phyloP scores from a whole-genome alignment of 2,113 vertebrate genomes.

The Aegithalos caudatus region DNA sequence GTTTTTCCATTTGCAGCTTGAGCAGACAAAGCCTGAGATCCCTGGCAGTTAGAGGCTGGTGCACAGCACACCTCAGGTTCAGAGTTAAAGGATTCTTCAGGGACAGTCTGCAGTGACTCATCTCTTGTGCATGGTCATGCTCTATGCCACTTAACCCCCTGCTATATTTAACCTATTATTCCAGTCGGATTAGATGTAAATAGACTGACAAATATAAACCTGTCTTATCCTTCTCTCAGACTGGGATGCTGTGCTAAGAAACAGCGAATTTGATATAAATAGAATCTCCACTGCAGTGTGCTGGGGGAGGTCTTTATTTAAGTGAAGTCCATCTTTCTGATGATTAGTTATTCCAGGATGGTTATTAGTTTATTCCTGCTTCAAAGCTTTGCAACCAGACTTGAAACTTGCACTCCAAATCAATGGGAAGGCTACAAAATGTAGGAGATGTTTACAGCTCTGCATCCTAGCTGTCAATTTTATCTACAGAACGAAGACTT shows the following conservation, averaged over 20 bases:
- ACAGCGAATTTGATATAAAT: conserved; percentile 1
- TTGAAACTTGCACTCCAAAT: neutral
- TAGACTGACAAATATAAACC: conserved; percentile 48
- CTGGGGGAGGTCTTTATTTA: neutral
- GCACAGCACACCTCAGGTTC: neutral
- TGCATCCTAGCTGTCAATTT: neutral
- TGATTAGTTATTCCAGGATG: neutral
- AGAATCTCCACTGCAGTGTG: neutral
- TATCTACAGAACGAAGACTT: neutral
- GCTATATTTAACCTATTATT: conserved; percentile 55
- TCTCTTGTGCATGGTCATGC: conserved; percentile 36
- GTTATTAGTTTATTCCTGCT: neutral
- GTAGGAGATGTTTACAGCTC: neutral
- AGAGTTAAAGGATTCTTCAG: neutral
- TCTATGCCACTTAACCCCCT: conserved; percentile 17
- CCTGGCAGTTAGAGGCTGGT: neutral
- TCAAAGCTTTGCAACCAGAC: neutral
- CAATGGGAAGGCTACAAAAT: neutral
- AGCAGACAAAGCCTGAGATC: neutral
- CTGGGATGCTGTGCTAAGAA: conserved; percentile 5
- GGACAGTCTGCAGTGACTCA: neutral
- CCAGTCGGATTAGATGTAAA: conserved; percentile 51
- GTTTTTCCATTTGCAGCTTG: neutral
- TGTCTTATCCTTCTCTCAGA: conserved; percentile 38
- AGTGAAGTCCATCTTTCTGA: neutral